Conservation (phyloP, 1,140 invertebrate genomes). For the Musca domestica region DNA sequence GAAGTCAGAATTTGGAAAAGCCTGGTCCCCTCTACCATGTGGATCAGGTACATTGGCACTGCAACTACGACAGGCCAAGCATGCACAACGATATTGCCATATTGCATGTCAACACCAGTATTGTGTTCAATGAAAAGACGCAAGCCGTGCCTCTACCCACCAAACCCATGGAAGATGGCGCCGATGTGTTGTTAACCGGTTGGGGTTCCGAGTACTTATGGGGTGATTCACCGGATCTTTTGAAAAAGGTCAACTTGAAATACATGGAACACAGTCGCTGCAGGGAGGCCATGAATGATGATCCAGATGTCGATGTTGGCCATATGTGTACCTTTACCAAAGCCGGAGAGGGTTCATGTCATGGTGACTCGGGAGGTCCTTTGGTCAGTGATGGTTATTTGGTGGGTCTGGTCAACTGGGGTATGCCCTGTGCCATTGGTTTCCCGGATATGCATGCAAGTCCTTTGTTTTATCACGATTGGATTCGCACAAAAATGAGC, state of each 20-base stretch:
- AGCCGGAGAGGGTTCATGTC: constrained; percentile 56
- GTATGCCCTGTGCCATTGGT: constrained; percentile 55
- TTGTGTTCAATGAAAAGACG: constrained; percentile 53
- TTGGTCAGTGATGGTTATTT: constrained; percentile 47
- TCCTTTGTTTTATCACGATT: constrained; percentile 38
- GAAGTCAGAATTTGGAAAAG: constrained; percentile 30
- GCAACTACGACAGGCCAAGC: constrained; percentile 37
- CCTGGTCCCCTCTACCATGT: constrained; percentile 31
- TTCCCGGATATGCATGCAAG: constrained; percentile 56
- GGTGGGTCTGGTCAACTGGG: constrained; percentile 58
- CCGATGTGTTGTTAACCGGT: constrained; percentile 54
- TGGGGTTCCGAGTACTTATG: constrained; percentile 34
- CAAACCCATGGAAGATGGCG: constrained; percentile 30
- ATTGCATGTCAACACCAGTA: constrained; percentile 46
- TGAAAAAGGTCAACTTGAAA: constrained; percentile 30
- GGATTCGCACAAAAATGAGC: constrained; percentile 34
- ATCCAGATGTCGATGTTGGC: constrained; percentile 30
- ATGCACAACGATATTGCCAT: constrained; percentile 57
- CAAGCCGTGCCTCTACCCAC: constrained; percentile 40
- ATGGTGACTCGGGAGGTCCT: constrained; percentile 62
- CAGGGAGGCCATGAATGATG: constrained; percentile 12
- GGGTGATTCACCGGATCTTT: constrained; percentile 30
- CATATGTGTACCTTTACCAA: constrained; percentile 63
- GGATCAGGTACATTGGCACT: constrained; percentile 30
- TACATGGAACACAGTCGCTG: constrained; percentile 33